These are phyloP conservation scores for Odocoileus virginianus DNA, from an alignment of 2,113 vertebrate species.

Conservation along the genomic window DNA sequence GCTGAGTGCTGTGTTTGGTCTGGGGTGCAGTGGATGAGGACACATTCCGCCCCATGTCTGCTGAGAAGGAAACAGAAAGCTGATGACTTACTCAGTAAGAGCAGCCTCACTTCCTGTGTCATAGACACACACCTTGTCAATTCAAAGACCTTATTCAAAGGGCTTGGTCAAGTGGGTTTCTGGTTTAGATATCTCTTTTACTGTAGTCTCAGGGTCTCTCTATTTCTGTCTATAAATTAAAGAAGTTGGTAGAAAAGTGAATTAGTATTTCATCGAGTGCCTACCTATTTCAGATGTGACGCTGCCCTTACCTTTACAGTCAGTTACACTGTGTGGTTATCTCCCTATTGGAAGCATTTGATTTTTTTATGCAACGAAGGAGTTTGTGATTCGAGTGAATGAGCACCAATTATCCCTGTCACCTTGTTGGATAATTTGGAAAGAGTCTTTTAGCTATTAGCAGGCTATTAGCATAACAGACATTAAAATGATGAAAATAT, in stretches of 20 bases:
- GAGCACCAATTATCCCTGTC: slow-evolving; percentile 28
- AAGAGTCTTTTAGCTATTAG: slow-evolving; percentile 36
- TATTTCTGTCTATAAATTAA: neutral
- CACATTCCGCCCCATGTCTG: neutral
- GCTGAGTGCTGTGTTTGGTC: neutral
- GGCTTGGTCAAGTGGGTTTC: neutral
- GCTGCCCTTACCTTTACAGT: neutral
- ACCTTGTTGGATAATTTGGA: slow-evolving; percentile 48
- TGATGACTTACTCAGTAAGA: neutral
- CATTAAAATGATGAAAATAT: slow-evolving; percentile 51
- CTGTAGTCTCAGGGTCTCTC: neutral
- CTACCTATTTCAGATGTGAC: neutral
- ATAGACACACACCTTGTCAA: neutral
- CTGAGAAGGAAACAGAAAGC: neutral
- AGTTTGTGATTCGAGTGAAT: neutral
- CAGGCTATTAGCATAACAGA: slow-evolving; percentile 52
- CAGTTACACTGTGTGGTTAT: neutral
- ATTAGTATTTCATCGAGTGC: neutral
- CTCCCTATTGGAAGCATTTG: neutral
- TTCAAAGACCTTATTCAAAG: neutral
- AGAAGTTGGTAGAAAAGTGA: neutral
- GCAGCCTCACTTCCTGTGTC: neutral
- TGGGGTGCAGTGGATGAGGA: neutral
- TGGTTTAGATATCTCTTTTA: neutral
- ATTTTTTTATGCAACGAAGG: neutral